Evolutionary conservation across 53 echinoderm and acorn worm species (phyloP).

Genomic region (Apostichopus leukothele): DNA sequence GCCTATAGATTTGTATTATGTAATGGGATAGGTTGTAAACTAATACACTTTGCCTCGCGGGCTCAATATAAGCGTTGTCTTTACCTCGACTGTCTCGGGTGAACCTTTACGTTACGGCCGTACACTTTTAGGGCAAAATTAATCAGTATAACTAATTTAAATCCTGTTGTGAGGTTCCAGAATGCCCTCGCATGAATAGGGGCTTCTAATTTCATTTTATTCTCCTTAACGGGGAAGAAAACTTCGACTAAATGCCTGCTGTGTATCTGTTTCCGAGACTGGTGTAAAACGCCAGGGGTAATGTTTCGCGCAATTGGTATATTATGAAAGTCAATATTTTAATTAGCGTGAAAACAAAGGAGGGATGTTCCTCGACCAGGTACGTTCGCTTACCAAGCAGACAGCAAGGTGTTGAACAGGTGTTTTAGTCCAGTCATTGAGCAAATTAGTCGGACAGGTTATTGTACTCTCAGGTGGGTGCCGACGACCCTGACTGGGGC

Average conservation of each 20-base stretch:
- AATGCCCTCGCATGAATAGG: constrained; percentile 11
- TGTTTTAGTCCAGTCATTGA: constrained; percentile 20
- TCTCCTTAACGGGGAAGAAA: neutral
- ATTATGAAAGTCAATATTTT: constrained; percentile 50
- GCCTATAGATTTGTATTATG: constrained; percentile 34
- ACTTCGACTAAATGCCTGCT: constrained; percentile 31
- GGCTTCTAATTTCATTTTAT: constrained; percentile 46
- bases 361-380: constrained; percentile 8
- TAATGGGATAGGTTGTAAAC: constrained; percentile 32
- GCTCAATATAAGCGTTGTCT: constrained; percentile 36
- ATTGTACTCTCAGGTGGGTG: neutral
- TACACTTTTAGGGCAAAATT: constrained; percentile 33
- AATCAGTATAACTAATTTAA: constrained; percentile 46
- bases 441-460: constrained; percentile 33
- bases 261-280: constrained; percentile 41
- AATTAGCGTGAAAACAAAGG: constrained; percentile 52
- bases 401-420: constrained; percentile 41
- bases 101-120: neutral
- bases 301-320: constrained; percentile 50
- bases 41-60: constrained; percentile 42
- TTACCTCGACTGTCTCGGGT: neutral
- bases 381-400: constrained; percentile 9
- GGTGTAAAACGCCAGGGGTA: constrained; percentile 36
- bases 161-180: constrained; percentile 27
- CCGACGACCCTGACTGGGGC: neutral